Base-by-base conservation (phyloP, 2,113 vertebrate genomes). In the Pan troglodytes region DNA sequence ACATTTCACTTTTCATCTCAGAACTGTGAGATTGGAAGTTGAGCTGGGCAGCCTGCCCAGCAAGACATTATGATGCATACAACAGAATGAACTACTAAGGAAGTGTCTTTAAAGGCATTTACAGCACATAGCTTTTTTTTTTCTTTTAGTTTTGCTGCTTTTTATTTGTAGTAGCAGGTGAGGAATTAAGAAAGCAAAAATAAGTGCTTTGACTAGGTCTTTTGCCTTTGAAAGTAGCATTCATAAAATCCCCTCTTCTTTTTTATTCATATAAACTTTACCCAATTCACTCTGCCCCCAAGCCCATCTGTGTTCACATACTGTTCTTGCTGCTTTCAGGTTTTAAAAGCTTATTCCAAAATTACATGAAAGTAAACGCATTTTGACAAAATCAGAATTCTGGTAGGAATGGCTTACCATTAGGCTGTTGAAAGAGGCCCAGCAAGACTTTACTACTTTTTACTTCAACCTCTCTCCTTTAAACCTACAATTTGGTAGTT, bases 331-430 rank as follows among this genome's bases (percentile, higher is more conserved):
- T 16, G 30, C 16, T 27, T 0, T 89, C 22, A 2, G 13, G 55
- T 85, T 94, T 84, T 88, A 55, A 96, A 83, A 96, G 20, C 85
- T 96, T 48, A 55, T 88, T 96, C 68, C 97, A 96, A 98, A 97
- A 94, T 97, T 88, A 95, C 59, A 64, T 91, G 91, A 96, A 89
- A 97, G 94, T 95, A 97, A 55, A 52, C 59, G 81, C 10, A 45
- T 86, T 97, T 48, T 95, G 91, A 97, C 68, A 90, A 85, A 94
- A 95, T 94, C 95, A 96, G 95, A 93, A 81, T 91, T 94, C 94
- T 95, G 84, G 67, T 88, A 35, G 45, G 67, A 93, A 94, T 87
- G 67, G 45, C 90, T 97, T 85, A 81, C 93, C 76, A 16, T 25
- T 18, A 89, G 64, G 45, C 87, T 94, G 80, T 38, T 14, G 73